These are phyloP conservation scores for Drosophila vallismaia DNA, from an alignment of 2,888 invertebrate genomes.

Conservation along the genomic window DNA sequence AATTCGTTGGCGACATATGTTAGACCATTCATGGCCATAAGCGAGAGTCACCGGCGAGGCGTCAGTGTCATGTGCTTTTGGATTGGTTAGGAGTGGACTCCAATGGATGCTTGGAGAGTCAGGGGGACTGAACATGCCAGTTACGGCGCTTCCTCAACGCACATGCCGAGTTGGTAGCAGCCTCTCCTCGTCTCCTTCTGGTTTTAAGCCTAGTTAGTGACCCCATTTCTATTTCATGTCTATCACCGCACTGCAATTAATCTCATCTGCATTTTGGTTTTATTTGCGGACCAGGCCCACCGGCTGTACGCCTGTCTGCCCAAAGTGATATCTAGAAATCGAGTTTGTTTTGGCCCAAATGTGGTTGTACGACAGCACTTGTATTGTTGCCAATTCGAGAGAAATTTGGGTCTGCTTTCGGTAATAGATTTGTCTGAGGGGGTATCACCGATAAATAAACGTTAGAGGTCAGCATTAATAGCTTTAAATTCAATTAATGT, in stretches of 20 bases:
- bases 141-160: conserved; percentile 41
- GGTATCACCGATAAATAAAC: not conserved
- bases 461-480: not conserved
- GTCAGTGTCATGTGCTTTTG: conserved; percentile 21
- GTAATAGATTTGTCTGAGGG: not conserved
- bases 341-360: conserved; percentile 12
- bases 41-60: conserved; percentile 42
- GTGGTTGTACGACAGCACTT: not conserved
- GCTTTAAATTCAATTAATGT: not conserved
- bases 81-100: not conserved
- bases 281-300: conserved; percentile 12
- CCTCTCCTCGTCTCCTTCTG: conserved; percentile 13
- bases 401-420: not conserved
- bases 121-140: conserved; percentile 29
- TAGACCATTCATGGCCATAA: conserved; percentile 45
- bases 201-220: conserved; percentile 31
- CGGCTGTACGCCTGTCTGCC: conserved; percentile 22
- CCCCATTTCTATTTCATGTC: conserved; percentile 35
- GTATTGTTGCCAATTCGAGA: conserved; percentile 1
- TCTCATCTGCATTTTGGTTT: conserved; percentile 38
- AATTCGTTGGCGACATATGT: conserved; percentile 50
- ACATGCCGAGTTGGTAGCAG: conserved; percentile 31
- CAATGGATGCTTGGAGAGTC: not conserved
- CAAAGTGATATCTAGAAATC: conserved; percentile 14
- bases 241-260: conserved; percentile 43